These are phyloP conservation scores for Isaurus tuberculatus DNA, from an alignment of 92 coral and sea anemone genomes.

Conservation along the genomic window DNA sequence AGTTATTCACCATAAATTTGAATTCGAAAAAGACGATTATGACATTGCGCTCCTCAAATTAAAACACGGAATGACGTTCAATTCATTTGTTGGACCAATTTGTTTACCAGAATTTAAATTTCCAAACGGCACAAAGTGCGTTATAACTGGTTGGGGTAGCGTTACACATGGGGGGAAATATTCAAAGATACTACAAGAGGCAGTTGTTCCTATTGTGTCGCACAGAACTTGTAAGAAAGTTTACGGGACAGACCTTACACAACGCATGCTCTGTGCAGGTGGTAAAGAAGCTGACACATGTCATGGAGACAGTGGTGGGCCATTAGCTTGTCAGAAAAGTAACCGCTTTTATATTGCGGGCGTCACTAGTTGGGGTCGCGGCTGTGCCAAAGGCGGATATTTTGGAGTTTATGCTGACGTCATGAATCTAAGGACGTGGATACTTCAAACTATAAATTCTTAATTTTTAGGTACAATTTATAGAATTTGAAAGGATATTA, in stretches of 20 bases:
- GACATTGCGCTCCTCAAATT: slow-evolving; percentile 89
- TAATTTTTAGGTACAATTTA: too few species aligned
- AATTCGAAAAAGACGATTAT: slow-evolving; percentile 51
- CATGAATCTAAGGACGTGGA: slow-evolving; percentile 70
- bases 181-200: slow-evolving; percentile 81
- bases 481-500: background rate
- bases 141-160: slow-evolving; percentile 94
- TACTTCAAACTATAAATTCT: slow-evolving; percentile 49
- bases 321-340: slow-evolving; percentile 75
- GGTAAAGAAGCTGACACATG: slow-evolving; percentile 84
- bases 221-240: slow-evolving; percentile 55
- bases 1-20: slow-evolving; percentile 68
- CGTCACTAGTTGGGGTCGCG: slow-evolving; percentile 90
- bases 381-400: slow-evolving; percentile 85
- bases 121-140: slow-evolving; percentile 74
- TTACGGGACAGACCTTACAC: slow-evolving; percentile 63
- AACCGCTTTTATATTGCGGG: slow-evolving; percentile 92
- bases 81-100: slow-evolving; percentile 73
- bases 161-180: slow-evolving; percentile 40
- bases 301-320: slow-evolving; percentile 98
- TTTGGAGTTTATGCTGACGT: slow-evolving; percentile 91
- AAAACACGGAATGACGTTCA: slow-evolving; percentile 62
- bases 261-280: slow-evolving; percentile 96
- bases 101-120: slow-evolving; percentile 81
- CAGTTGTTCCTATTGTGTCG: slow-evolving; percentile 74